Evolutionary conservation across 2,113 vertebrate genomes (phyloP), one percentile per base, ranked within the genome.

Genomic region (Perccottus glenii): DNA sequence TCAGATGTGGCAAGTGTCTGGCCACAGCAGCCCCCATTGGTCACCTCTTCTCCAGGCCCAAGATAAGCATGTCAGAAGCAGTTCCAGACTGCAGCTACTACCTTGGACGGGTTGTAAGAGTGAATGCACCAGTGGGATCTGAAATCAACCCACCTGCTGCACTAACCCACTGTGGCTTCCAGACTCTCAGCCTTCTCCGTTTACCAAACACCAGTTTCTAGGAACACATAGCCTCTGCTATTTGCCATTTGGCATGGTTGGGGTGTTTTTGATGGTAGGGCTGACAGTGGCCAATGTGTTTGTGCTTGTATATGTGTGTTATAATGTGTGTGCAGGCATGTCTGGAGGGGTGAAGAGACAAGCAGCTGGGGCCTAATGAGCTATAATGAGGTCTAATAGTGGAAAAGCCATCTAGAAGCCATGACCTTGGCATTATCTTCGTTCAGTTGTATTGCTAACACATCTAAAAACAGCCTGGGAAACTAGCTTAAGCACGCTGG

Each of bases 311-410:
- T 58, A 44, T 6, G 35, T 47, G 57, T 64, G 70, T 67, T 74
- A 60, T 19, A 73, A 80, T 78, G 72, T 77, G 70, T 71, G 83
- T 61, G 85, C 49, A 80, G 70, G 74, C 42, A 32, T 81, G 86
- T 84, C 74, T 57, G n/a, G 78, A 78, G 75, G 77, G 78, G 73
- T 74, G 75, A 86, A 68, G 71, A 88, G 82, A 87, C 83, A 73
- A 85, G 88, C 90, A 93, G 91, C 91, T 92, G 91, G 91, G 64
- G 81, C 60, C 75, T 93, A 92, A 93, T 92, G 90, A 90, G 85
- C 75, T 88, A 82, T 93, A 93, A 93, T 93, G 92, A 91, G 82
- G 77, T 71, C 88, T 93, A 93, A 93, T 90, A 89, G 89, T 88
- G 86, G 89, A 92, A 92, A 90, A 89, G 70, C 69, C 86, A 87